These are phyloP conservation scores for Cepaea hortensis DNA, from an alignment of 2,888 invertebrate species.

Conservation along the genomic window DNA sequence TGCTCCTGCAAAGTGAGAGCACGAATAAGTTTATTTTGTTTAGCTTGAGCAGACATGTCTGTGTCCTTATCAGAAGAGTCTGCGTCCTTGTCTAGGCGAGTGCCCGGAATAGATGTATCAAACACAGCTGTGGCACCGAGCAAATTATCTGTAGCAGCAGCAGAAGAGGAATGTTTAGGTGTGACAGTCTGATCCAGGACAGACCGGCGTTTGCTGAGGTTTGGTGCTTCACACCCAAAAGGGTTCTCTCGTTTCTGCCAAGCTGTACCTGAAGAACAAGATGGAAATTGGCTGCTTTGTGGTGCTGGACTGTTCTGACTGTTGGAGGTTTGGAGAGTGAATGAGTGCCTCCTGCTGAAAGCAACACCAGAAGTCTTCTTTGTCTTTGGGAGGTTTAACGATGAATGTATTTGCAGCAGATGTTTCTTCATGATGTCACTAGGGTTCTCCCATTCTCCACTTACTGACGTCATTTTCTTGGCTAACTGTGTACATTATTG, in stretches of 20 bases:
- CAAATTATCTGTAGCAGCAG: background rate
- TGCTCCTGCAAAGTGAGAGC: slow-evolving; percentile 19
- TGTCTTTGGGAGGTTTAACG: slow-evolving; percentile 24
- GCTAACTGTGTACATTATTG: background rate
- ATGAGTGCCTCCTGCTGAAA: slow-evolving; percentile 19
- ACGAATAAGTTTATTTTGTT: slow-evolving; percentile 22
- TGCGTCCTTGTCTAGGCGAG: background rate
- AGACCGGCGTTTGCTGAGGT: slow-evolving; percentile 16
- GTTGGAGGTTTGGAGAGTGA: background rate
- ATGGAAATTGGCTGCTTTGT: background rate
- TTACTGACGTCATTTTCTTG: slow-evolving; percentile 20
- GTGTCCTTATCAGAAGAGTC: background rate
- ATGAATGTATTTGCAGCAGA: slow-evolving; percentile 81
- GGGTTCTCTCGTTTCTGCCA: slow-evolving; percentile 40
- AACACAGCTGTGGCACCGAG: background rate
- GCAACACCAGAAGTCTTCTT: background rate
- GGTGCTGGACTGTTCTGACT: background rate
- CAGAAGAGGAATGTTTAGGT: background rate
- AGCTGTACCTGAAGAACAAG: background rate
- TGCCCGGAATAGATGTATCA: background rate
- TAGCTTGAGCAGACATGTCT: background rate
- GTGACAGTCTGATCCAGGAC: background rate
- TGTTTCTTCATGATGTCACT: slow-evolving; percentile 84
- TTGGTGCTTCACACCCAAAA: slow-evolving; percentile 25
- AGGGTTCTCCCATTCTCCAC: slow-evolving; percentile 78